Percentiles rank a stretch among this genome's conserved stretches.
phyloP scores from a whole-genome alignment of 2,113 vertebrate species.

The Campylorhamphus procurvoides region DNA sequence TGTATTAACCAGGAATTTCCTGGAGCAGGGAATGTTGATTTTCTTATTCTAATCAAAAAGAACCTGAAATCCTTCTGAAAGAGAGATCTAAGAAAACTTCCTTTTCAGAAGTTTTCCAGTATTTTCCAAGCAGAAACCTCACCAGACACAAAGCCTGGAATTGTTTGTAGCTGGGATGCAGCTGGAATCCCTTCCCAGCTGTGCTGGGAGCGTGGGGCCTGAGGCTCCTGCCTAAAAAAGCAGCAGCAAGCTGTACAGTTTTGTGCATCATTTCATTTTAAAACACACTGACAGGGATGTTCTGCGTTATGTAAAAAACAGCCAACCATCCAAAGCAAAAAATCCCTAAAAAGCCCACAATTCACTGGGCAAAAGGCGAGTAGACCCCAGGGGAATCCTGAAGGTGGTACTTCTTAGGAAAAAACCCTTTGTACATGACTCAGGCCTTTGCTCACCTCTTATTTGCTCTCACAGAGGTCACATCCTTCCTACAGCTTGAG shows the following conservation, averaged over 20 bases:
- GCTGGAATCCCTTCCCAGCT: neutral
- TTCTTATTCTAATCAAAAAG: neutral
- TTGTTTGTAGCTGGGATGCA: neutral
- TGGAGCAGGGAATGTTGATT: neutral
- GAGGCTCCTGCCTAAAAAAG: neutral
- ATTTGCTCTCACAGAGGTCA: neutral
- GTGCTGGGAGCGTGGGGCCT: fast-evolving
- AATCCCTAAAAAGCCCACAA: fast-evolving
- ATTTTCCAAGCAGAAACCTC: neutral
- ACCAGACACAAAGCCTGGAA: fast-evolving
- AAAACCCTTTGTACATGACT: fast-evolving
- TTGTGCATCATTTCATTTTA: neutral
- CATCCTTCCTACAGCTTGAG: too few relatives aligned
- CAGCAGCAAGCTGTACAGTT: fast-evolving
- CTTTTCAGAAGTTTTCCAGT: neutral
- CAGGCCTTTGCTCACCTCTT: neutral
- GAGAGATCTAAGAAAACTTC: neutral
- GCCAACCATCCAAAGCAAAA: neutral
- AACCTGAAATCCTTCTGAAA: neutral
- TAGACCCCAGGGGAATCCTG: neutral
- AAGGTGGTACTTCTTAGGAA: neutral
- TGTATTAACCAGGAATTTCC: neutral
- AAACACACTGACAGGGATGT: neutral
- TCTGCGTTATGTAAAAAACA: neutral
- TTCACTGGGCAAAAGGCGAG: neutral